Evolutionary conservation across 2,888 invertebrate species (phyloP).

Genomic region (Gari tellinella): DNA sequence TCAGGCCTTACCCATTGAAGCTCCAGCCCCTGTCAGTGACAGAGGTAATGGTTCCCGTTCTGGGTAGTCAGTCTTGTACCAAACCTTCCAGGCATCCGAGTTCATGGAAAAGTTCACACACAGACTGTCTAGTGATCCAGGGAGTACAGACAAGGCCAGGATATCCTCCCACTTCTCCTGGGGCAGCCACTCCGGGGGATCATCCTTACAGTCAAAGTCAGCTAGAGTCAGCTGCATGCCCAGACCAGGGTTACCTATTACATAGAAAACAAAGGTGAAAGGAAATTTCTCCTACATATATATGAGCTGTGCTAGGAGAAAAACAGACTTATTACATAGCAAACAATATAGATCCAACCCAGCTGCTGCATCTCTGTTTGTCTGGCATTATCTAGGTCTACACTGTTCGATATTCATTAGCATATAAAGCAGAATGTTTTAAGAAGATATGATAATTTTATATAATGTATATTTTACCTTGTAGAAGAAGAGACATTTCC

Average conservation of each 20-base stretch:
- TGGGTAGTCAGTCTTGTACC: conserved; percentile 77
- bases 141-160: conserved; percentile 82
- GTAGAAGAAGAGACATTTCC: conserved; percentile 82
- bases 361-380: no score
- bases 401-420: no score
- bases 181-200: conserved; percentile 80
- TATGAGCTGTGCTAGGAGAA: no score
- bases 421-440: no score
- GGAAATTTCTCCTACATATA: no score
- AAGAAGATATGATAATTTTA: no score
- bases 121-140: conserved; percentile 81
- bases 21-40: conserved; percentile 47
- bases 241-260: conserved; percentile 81
- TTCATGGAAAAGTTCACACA: conserved; percentile 81
- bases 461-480: no score
- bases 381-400: no score
- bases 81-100: conserved; percentile 78
- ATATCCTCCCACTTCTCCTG: conserved; percentile 83
- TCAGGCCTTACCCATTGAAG: conserved; percentile 57
- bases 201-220: conserved; percentile 81
- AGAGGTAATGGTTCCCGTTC: conserved; percentile 77
- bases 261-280: background rate
- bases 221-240: conserved; percentile 81
- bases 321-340: no score
- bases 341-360: no score